Evolutionary conservation across 1,140 invertebrate genomes (phyloP).

Genomic region (Akabosia matsudoensis): DNA sequence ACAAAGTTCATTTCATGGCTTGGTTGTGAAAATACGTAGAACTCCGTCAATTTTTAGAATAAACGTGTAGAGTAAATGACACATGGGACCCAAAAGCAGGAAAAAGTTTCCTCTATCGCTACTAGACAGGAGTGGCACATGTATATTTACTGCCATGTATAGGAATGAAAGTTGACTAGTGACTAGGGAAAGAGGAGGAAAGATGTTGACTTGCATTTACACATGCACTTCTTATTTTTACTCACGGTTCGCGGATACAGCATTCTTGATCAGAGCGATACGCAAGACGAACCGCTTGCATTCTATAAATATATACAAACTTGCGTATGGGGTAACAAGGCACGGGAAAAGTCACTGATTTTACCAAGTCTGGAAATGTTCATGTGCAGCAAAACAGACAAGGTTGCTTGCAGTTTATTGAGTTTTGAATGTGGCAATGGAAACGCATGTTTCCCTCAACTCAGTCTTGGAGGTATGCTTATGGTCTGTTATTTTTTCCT

Average conservation of each 20-base stretch:
- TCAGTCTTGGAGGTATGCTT: too few species aligned
- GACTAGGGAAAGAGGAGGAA: neutral
- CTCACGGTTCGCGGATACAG: conserved; percentile 2
- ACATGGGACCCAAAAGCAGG: neutral
- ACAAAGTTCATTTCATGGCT: conserved; percentile 4
- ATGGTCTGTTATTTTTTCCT: too few species aligned
- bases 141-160: neutral
- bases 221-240: neutral
- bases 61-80: neutral
- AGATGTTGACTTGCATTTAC: neutral
- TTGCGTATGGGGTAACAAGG: neutral
- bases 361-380: too few species aligned
- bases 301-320: neutral
- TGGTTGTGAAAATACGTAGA: neutral
- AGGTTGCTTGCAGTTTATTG: too few species aligned
- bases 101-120: neutral
- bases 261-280: neutral
- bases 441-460: too few species aligned
- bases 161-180: conserved; percentile 11
- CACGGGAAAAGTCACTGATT: neutral
- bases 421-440: too few species aligned
- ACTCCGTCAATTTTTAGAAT: neutral
- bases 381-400: too few species aligned
- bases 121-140: too few species aligned
- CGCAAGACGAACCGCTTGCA: too few species aligned